A percentile compares a stretch with the other conserved stretches of the same genome.
Conservation (phyloP, 2,113 vertebrate genomes). For the Zingel zingel region DNA sequence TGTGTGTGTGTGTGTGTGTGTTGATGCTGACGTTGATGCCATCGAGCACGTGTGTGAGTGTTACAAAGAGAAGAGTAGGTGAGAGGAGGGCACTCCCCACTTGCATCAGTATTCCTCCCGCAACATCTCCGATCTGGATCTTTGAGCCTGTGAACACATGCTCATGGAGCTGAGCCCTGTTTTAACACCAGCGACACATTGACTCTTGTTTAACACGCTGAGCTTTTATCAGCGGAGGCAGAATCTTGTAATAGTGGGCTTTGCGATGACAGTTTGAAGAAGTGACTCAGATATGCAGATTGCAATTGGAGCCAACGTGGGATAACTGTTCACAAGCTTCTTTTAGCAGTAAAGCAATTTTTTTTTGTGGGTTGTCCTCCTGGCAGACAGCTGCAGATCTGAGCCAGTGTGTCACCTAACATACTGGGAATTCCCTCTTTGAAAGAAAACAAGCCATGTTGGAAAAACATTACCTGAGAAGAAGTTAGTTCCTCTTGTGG, state of each 20-base stretch:
- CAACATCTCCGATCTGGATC: constrained; percentile 21
- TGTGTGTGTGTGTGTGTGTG: not conserved
- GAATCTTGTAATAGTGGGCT: constrained; percentile 3
- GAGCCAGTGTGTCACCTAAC: constrained; percentile 57
- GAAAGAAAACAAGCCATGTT: constrained; percentile 44
- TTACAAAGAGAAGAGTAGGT: not conserved
- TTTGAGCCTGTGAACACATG: not conserved
- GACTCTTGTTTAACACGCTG: not conserved
- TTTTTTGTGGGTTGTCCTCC: constrained; percentile 47
- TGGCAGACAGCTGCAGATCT: constrained; percentile 35
- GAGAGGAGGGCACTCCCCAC: not conserved
- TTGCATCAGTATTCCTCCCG: constrained; percentile 24
- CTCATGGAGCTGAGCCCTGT: not conserved
- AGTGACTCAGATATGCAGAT: not conserved
- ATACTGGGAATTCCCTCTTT: constrained; percentile 67
- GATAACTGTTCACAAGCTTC: not conserved
- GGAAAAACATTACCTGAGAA: not conserved
- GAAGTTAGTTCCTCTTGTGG: constrained; percentile 46
- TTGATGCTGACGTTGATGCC: constrained; percentile 7
- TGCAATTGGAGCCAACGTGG: not conserved
- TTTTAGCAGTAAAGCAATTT: constrained; percentile 21
- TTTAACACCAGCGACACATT: constrained; percentile 4
- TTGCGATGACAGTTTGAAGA: constrained; percentile 8
- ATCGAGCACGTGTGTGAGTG: not conserved
- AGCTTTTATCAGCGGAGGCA: not conserved